Evolutionary conservation across 2,888 invertebrate species (phyloP).

Genomic region (Lasioglossum morio): DNA sequence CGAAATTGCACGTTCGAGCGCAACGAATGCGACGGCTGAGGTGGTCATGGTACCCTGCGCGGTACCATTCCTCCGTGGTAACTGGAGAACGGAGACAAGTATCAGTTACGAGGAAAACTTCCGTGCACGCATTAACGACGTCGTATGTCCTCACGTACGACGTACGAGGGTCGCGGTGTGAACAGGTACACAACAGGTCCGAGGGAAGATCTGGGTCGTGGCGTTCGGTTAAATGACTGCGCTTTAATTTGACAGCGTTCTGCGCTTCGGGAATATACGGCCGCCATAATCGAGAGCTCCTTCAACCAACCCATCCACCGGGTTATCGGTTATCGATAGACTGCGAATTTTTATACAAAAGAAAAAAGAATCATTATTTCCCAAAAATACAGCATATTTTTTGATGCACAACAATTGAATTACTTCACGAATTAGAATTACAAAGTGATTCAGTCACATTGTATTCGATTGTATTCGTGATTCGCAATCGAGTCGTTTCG

Average conservation of each 20-base stretch:
- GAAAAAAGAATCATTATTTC: no score
- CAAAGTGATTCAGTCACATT: no score
- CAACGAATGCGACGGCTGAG: constrained; percentile 70
- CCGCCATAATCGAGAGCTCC: not conserved
- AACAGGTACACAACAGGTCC: constrained; percentile 72
- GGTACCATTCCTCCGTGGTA: constrained; percentile 79
- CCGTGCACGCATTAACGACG: constrained; percentile 77
- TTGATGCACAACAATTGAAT: no score
- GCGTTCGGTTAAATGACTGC: constrained; percentile 50
- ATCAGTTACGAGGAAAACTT: constrained; percentile 83
- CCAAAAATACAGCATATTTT: no score
- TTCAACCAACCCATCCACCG: no score
- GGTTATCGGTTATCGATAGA: not conserved
- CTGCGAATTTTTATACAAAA: not conserved
- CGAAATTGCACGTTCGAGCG: constrained; percentile 73
- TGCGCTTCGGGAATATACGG: constrained; percentile 1
- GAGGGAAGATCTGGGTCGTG: constrained; percentile 69
- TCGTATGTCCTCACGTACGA: constrained; percentile 68
- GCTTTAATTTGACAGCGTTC: constrained; percentile 54
- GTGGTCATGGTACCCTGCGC: constrained; percentile 69
- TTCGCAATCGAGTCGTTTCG: no score
- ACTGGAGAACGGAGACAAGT: constrained; percentile 80
- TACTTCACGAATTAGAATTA: no score
- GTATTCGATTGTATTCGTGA: no score
- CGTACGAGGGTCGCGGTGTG: constrained; percentile 64